Evolutionary conservation across 2,888 invertebrate genomes (phyloP), one percentile per base, ranked within the genome.

Genomic region (Apamea sordens): DNA sequence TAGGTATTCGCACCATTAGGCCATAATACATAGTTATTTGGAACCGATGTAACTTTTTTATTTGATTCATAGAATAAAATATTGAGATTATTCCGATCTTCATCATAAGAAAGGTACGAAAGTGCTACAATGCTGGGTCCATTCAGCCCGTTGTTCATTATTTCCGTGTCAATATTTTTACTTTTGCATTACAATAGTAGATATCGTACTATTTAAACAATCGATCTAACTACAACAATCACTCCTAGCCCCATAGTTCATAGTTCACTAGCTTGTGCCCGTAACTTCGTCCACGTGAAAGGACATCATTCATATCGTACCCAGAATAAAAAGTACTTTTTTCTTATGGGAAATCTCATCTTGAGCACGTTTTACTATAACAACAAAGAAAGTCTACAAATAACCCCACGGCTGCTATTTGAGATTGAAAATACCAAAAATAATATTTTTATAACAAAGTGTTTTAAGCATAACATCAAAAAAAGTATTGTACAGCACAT

Each of bases 191-290:
- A 83, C 32, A 76, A 73, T 67, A 76, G 32, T 69, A 28, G 10
- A 6, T 32, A 53, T 32, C 36, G 15, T 56, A 11, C 18, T 8
- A 24, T 41, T 2, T 67, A 61, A 84, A 73, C 70, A 84, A 80
- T 50, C 13, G 28, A 50, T 28, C 18, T n/a, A 21, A 24, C 63
- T 32, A 24, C 7, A 76, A 63, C 50, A 76, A 77, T 77, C 7
- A n/a, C 21, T 73, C 41, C 15, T 10, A 44, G 41, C 13, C 18
- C 5, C 10, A 3, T 53, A 47, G 15, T 47, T 13, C 47, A 53
- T 15, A 70, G 7, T 44, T 59, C 1, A 11, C 56, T 59, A n/a
- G n/a, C 5, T n/a, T 59, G 11, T 59, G n/a, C 56, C 56, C n/a
- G 56, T 24, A n/a, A 13, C 56, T 59, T n/a, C 56, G 56, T 1